A percentile compares a stretch with the other conserved stretches of the same genome.
Evolutionary conservation across 2,888 invertebrate genomes (phyloP).

Genomic region (Drosophila macrothrix): DNA sequence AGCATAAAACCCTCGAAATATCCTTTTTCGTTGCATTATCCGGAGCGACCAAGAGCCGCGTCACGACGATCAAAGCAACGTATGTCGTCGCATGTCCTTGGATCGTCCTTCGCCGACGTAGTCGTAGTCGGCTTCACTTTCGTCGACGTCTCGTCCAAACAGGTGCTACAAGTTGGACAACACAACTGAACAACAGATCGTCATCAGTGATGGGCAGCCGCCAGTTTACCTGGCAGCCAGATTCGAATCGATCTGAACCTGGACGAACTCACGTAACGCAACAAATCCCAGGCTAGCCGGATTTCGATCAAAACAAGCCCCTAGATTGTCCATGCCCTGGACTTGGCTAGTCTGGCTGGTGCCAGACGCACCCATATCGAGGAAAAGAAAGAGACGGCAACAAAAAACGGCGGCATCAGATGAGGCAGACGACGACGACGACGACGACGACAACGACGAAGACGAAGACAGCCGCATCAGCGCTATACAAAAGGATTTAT

Average conservation of each 20-base stretch:
- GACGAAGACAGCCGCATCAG: slow-evolving; percentile 14
- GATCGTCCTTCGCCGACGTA: slow-evolving; percentile 1
- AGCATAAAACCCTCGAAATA: slow-evolving; percentile 72
- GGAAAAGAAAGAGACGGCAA: slow-evolving; percentile 23
- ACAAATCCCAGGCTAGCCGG: slow-evolving; percentile 64
- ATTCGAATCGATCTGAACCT: slow-evolving; percentile 21
- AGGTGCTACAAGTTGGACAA: slow-evolving; percentile 73
- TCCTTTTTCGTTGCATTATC: slow-evolving; percentile 73
- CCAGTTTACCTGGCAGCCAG: slow-evolving; percentile 45
- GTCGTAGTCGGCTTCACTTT: slow-evolving; percentile 58
- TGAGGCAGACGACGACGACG: slow-evolving; percentile 24
- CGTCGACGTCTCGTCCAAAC: slow-evolving; percentile 51
- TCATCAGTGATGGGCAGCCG: slow-evolving; percentile 57
- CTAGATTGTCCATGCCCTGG: slow-evolving; percentile 63
- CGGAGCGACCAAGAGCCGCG: slow-evolving; percentile 60
- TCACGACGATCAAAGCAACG: slow-evolving; percentile 14
- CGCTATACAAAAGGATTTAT: slow-evolving; percentile 69
- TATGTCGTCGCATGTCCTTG: slow-evolving; percentile 44
- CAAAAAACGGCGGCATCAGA: slow-evolving; percentile 27
- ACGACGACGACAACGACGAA: slow-evolving; percentile 11
- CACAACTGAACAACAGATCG: slow-evolving; percentile 48
- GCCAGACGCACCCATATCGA: slow-evolving; percentile 38
- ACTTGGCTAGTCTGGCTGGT: slow-evolving; percentile 62
- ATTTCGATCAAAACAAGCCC: slow-evolving; percentile 75
- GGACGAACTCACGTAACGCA: slow-evolving; percentile 59